Evolutionary conservation across 2,888 invertebrate species (phyloP).

Genomic region (Entomobrya proxima): DNA sequence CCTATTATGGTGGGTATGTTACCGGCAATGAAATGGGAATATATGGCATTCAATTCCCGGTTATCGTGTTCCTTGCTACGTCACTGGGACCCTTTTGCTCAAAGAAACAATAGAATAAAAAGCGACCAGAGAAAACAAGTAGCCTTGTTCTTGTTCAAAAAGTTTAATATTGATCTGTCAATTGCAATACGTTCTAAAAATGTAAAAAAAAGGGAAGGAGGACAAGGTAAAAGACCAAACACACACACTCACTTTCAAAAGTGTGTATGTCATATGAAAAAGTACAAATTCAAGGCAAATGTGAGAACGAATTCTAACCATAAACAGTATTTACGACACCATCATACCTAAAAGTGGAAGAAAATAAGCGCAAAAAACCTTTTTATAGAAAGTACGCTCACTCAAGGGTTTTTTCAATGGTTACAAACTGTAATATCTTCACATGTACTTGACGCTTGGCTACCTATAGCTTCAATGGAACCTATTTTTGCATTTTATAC

Average conservation of each 20-base stretch:
- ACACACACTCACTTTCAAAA: background rate
- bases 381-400: no score
- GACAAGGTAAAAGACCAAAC: background rate
- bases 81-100: background rate
- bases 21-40: no score
- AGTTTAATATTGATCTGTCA: slow-evolving; percentile 45
- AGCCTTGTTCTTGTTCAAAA: slow-evolving; percentile 4
- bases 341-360: no score
- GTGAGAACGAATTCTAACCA: no score
- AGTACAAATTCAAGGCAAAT: background rate
- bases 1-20: background rate
- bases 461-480: no score
- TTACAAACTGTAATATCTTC: no score
- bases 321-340: background rate
- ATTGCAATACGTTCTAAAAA: slow-evolving; percentile 2
- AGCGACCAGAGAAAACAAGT: background rate
- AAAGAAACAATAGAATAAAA: slow-evolving; percentile 1
- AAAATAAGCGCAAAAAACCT: no score
- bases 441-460: no score
- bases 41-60: no score
- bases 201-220: background rate
- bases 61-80: background rate
- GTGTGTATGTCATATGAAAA: background rate
- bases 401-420: no score
- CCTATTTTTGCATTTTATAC: background rate